Percentiles rank a stretch among this genome's conserved stretches.
phyloP scores from a whole-genome alignment of 2,888 invertebrate genomes.

The Lysandra bellargus region DNA sequence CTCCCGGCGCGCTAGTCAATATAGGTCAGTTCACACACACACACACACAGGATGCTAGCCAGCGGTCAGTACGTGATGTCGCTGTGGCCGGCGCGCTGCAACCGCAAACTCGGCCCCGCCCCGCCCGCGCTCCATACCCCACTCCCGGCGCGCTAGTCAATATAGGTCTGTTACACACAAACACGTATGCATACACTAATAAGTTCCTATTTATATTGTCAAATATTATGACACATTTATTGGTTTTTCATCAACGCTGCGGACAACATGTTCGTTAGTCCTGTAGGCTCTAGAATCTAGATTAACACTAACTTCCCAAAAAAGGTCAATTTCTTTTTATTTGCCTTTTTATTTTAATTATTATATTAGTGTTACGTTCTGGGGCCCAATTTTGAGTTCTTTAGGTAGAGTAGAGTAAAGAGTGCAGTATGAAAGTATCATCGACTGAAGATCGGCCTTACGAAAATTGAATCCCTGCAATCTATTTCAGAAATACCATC shows the following conservation, averaged over 20 bases:
- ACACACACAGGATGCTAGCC: slow-evolving; percentile 82
- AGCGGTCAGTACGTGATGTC: slow-evolving; percentile 90
- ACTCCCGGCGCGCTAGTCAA: slow-evolving; percentile 88
- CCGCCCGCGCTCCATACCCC: slow-evolving; percentile 81
- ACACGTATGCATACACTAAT: too few species aligned
- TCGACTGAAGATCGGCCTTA: neutral
- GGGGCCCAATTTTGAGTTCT: too few species aligned
- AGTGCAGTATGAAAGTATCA: neutral
- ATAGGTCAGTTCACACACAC: slow-evolving; percentile 58
- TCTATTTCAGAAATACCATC: slow-evolving; percentile 72
- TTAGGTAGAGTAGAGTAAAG: neutral
- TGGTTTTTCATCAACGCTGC: too few species aligned
- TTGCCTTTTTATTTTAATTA: too few species aligned
- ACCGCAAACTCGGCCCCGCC: slow-evolving; percentile 91
- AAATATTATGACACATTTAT: too few species aligned
- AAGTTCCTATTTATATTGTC: too few species aligned
- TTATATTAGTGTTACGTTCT: too few species aligned
- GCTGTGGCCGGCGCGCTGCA: slow-evolving; percentile 91
- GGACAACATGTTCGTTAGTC: too few species aligned
- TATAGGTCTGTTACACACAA: slow-evolving; percentile 59
- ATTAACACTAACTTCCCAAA: too few species aligned
- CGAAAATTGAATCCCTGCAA: neutral
- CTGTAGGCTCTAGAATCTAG: too few species aligned
- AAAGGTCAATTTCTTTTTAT: too few species aligned
- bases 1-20: slow-evolving; percentile 88